Conservation (phyloP, 2,888 invertebrate species). For the Scaptomyza flava region DNA sequence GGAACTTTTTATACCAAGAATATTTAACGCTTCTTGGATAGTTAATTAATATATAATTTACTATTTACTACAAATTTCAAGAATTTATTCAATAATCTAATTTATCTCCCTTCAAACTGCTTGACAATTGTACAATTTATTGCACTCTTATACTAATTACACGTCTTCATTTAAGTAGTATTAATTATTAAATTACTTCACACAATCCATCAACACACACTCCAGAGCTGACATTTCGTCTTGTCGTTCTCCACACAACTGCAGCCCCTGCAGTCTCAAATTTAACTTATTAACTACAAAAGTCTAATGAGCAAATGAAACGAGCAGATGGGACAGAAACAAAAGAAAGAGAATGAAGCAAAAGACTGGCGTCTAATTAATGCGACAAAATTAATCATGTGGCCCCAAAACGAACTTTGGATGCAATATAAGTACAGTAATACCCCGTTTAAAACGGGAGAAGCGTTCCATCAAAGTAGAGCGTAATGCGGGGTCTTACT, state of each 20-base stretch:
- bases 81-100: not conserved
- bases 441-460: too few species aligned
- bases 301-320: conserved; percentile 52
- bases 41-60: too few species aligned
- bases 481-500: too few species aligned
- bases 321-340: conserved; percentile 16
- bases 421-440: too few species aligned
- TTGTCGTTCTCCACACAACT: not conserved
- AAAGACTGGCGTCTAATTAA: conserved; percentile 55
- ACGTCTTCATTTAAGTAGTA: not conserved
- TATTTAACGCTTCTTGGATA: too few species aligned
- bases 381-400: conserved; percentile 66
- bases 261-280: conserved; percentile 12
- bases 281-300: conserved; percentile 3
- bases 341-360: not conserved
- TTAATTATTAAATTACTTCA: conserved; percentile 22
- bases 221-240: not conserved
- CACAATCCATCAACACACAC: conserved; percentile 27
- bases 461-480: too few species aligned
- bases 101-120: not conserved
- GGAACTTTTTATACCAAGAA: too few species aligned
- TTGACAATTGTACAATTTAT: conserved; percentile 1
- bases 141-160: conserved; percentile 27
- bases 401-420: conserved; percentile 21
- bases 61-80: too few species aligned